Evolutionary conservation across 2,113 vertebrate genomes (phyloP).

Genomic region (Lophius piscatorius): DNA sequence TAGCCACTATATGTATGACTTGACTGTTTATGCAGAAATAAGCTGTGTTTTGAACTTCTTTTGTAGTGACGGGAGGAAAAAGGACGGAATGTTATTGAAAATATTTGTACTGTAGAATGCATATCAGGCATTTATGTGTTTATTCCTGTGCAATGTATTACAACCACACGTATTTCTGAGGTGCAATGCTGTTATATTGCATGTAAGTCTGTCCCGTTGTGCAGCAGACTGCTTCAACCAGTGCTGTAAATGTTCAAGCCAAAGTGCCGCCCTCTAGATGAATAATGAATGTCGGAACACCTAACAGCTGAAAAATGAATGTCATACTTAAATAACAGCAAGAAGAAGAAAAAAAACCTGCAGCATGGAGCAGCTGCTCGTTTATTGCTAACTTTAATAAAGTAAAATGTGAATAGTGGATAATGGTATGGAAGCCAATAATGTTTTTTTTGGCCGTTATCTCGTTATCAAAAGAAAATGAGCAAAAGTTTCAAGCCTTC

Average conservation of each 20-base stretch:
- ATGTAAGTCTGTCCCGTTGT: conserved; percentile 54
- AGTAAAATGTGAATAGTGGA: conserved; percentile 10
- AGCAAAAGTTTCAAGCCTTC: too few relatives aligned
- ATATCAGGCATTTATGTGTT: conserved; percentile 50
- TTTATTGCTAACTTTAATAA: conserved; percentile 2
- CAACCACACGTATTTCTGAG: conserved; percentile 48
- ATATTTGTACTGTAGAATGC: conserved; percentile 42
- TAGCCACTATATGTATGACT: conserved; percentile 56
- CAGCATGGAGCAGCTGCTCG: conserved; percentile 47
- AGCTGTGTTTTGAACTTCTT: conserved; percentile 50
- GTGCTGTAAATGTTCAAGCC: conserved; percentile 38
- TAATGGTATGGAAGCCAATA: too few relatives aligned
- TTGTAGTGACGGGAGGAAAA: conserved; percentile 30
- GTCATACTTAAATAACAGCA: conserved; percentile 13
- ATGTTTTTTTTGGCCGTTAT: too few relatives aligned
- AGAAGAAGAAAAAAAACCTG: not conserved
- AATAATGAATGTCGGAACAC: conserved; percentile 40
- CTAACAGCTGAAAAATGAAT: conserved; percentile 36
- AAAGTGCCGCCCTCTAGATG: conserved; percentile 22
- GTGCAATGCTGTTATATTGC: conserved; percentile 58
- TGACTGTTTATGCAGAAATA: conserved; percentile 73
- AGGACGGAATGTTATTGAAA: conserved; percentile 19
- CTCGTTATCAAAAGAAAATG: too few relatives aligned
- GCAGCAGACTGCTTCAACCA: conserved; percentile 35
- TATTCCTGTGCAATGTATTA: conserved; percentile 38